Evolutionary conservation across 1,140 invertebrate species (phyloP).

Genomic region (Orussus abietinus): DNA sequence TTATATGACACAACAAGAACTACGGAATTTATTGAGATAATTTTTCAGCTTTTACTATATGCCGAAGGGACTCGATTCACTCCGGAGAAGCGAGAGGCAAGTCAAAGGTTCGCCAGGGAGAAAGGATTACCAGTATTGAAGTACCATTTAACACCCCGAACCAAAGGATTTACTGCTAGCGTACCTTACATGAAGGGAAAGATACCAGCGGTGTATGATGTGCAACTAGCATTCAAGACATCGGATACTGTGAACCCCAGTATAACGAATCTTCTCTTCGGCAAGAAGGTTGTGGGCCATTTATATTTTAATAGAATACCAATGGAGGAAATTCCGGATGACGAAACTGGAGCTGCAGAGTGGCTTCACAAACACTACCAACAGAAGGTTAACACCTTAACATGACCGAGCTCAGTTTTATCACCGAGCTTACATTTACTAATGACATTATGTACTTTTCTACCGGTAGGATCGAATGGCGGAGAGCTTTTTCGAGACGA

Average conservation of each 20-base stretch:
- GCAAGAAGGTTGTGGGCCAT: slow-evolving; percentile 70
- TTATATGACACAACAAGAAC: no score
- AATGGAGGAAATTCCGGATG: slow-evolving; percentile 73
- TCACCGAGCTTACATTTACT: not conserved
- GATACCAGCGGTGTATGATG: slow-evolving; percentile 82
- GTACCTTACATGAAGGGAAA: slow-evolving; percentile 68
- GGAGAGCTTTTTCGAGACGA: slow-evolving; percentile 77
- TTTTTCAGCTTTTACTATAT: slow-evolving; percentile 77
- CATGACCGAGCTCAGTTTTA: slow-evolving; percentile 1
- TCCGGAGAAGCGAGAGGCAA: slow-evolving; percentile 78
- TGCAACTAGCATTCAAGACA: slow-evolving; percentile 74
- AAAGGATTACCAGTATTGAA: slow-evolving; percentile 82
- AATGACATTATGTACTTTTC: slow-evolving; percentile 11
- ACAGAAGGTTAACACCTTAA: slow-evolving; percentile 60
- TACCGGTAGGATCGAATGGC: slow-evolving; percentile 69
- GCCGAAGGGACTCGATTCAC: slow-evolving; percentile 94
- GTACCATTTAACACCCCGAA: slow-evolving; percentile 88
- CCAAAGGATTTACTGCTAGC: slow-evolving; percentile 83
- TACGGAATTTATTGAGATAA: slow-evolving; percentile 16
- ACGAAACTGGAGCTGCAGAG: slow-evolving; percentile 71
- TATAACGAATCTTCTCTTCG: slow-evolving; percentile 77
- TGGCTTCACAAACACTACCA: slow-evolving; percentile 81
- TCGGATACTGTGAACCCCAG: slow-evolving; percentile 66
- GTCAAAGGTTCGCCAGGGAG: slow-evolving; percentile 81
- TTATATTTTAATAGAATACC: slow-evolving; percentile 80